Conservation (phyloP, 2,888 invertebrate genomes). For the Caenorhabditis sp. region DNA sequence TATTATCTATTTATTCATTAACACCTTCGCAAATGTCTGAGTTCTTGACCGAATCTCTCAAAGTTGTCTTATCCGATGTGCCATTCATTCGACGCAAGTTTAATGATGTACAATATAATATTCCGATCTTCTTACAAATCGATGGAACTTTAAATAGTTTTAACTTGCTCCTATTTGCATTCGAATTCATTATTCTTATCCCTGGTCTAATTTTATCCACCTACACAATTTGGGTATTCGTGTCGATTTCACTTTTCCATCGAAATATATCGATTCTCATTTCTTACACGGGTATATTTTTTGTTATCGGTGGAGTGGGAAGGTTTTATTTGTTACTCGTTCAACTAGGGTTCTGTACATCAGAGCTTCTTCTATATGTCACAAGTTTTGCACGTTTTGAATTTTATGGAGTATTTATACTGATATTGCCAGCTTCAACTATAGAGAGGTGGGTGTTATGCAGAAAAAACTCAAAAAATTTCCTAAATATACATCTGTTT, state of each 20-base stretch:
- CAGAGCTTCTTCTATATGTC: background rate
- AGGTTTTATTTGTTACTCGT: background rate
- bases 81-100: background rate
- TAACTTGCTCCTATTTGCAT: background rate
- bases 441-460: background rate
- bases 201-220: background rate
- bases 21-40: conserved; percentile 2
- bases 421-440: background rate
- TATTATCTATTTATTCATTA: background rate
- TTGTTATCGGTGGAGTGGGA: background rate
- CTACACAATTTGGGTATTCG: background rate
- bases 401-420: background rate
- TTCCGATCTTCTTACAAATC: background rate
- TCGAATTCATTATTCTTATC: background rate
- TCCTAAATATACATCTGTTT: background rate
- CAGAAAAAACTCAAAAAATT: background rate
- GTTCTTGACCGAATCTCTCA: background rate
- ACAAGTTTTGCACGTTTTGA: background rate
- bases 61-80: background rate
- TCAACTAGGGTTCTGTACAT: background rate
- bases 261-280: background rate
- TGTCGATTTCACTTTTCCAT: background rate
- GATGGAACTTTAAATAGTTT: background rate
- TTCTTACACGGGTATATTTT: background rate
- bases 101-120: background rate